Evolutionary conservation across 2,797 vertebrate species (phyloP), one percentile per base, ranked within the genome.

Genomic region (Aeoliscus strigatus): DNA sequence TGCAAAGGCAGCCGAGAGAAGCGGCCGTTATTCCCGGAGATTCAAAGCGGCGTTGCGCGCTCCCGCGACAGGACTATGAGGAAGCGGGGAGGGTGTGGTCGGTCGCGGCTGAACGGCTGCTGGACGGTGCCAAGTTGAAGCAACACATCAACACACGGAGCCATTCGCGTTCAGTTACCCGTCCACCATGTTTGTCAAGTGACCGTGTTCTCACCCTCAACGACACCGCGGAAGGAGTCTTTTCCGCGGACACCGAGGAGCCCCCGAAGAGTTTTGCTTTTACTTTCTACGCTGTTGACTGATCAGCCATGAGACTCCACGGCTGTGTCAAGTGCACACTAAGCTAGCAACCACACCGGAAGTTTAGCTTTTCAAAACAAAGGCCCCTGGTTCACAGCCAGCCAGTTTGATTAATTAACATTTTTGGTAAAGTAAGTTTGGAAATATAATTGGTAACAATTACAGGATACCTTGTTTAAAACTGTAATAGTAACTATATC

Each of bases 51-150:
- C n/a, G 69, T 66, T 73, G 82, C 75, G 65, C 66, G 74, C 73
- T 82, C 81, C 83, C 79, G 83, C 81, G 63, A 49, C 86, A 56
- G 73, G 51, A 71, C 74, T 84, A 84, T 86, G 87, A 91, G 89
- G 91, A 92, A 87, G 88, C 83, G 32, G 75, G 71, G 92, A 93
- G 92, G 93, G 92, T 93, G 93, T 92, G 93, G 93, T 88, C 87
- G 93, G 93, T 88, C 87, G 79, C 66, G 58, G 61, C 79, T 53
- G 66, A 76, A 63, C 77, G 58, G 63, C 72, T 50, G 53, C 40
- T 58, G 56, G 68, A 66, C 70, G 16, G 47, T 50, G 44, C 60
- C 10, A 56, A 67, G 60, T 62, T 62, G 48, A 37, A 51, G 62
- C 51, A 45, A 66, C 40, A 26, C 25, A 56, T 56, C 51, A 56